Evolutionary conservation across 2,113 vertebrate species (phyloP), one percentile per base, ranked within the genome.

Genomic region (Atherinomorus stipes): DNA sequence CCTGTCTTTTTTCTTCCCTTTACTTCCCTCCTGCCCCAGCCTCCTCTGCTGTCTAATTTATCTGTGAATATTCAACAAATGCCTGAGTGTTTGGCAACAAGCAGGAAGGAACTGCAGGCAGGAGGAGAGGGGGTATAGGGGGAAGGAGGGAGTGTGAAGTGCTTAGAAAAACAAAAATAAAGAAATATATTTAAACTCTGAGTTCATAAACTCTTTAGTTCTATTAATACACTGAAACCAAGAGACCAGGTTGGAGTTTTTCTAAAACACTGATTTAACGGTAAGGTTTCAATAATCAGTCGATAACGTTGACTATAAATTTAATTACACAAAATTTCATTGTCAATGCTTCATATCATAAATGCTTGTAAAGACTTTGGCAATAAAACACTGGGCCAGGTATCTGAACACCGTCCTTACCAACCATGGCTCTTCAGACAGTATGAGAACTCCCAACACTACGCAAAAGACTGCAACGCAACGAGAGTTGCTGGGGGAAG

Each of bases 91-190:
- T 76, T 58, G 38, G 16, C 50, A 66, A 12, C 40, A 42, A 69
- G 67, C 67, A 88, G 84, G 74, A 86, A 88, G 77, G 65, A 81
- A 84, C 54, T 1, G 47, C 62, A 67, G 77, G 67, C 22, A 65
- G 45, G 26, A n/a, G 51, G 21, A 44, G 54, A 40, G 19, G 9
- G 8, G 31, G 31, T n/a, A 34, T 7, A 7, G 23, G 26, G 44
- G 15, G 44, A 42, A 16, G 61, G n/a, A 19, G 16, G 26, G 26
- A 45, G n/a, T 18, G 42, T 1, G 23, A 83, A 76, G 68, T 71
- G 78, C 75, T 73, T 72, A 54, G 62, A 83, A 81, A n/a, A 83
- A 74, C 68, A 74, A 85, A 81, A 85, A 71, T 31, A 80, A 85
- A 71, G 26, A 75, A 75, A 78, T 83, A 61, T 69, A 71, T 78